Evolutionary conservation across 2,888 invertebrate genomes (phyloP), one percentile per base, ranked within the genome.

Genomic region (Polyploca ridens): DNA sequence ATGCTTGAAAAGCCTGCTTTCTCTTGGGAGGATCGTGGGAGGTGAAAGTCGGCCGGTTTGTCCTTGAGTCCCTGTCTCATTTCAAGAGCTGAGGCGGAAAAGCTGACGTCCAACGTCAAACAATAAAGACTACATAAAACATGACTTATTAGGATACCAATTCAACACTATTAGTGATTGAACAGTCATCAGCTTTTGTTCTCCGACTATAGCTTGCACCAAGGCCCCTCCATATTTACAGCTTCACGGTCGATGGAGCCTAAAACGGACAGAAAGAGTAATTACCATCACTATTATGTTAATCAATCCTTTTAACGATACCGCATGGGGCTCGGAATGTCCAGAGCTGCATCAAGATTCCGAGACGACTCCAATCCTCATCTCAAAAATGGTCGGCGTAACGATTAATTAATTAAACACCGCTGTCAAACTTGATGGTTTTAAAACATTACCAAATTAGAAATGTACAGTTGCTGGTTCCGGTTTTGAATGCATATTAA

Each of bases 31-130:
- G 82, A 83, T 80, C 77, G 87, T 86, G 86, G 83, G 87, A 85
- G 90, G 92, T 90, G 93, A 92, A 92, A 92, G 93, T 89, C 80
- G 70, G 81, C 69, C 77, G 69, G 66, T 76, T 79, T 87, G 90
- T 88, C 90, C 90, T 90, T 90, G 90, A 85, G 79, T 72, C 80
- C 79, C 84, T 79, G 77, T 74, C 76, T 76, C 82, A 83, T 79
- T 83, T 81, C 74, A 82, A 73, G 76, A 81, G 79, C 81, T 65
- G 66, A 63, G 72, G 79, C 79, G 83, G 79, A 71, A 69, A 74
- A 63, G 57, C 61, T 54, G n/a, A 13, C 41, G 13, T 13, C 13
- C 6, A 41, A 41, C 1, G 11, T 13, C 49, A 7, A 19, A 54
- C 19, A 54, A 54, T 54, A 10, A 54, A 3, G 16, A 10, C 16